Evolutionary conservation across 2,113 vertebrate genomes (phyloP), one percentile per base, ranked within the genome.

Genomic region (Drymodes brunneopygia): DNA sequence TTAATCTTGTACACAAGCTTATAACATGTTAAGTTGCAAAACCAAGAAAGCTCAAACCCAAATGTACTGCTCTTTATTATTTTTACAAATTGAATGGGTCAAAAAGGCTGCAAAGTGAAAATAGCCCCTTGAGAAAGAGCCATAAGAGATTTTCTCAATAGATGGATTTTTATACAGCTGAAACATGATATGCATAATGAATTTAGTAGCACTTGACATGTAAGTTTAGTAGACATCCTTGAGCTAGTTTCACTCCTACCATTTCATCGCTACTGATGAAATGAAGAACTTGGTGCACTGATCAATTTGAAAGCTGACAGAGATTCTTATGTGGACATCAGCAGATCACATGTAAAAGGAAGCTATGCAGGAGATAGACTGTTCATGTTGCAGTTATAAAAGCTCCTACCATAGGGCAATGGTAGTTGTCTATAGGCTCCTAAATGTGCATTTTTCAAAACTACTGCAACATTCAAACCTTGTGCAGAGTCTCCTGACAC

Each of bases 201-300:
- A 95, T 94, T 96, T 94, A 96, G 61, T 23, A 33, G 17, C 65
- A 54, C 40, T 69, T 85, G 27, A 31, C 31, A 72, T 35, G 17
- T 84, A 92, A 67, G 66, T 95, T 72, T 44, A 88, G 82, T 73
- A 94, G 75, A 91, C 85, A 70, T 57, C 51, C 67, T 93, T 94
- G 77, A 82, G 33, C 17, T 65, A 28, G 7, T 54, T 81, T 90
- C 35, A 31, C 3, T 67, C 9, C 8, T 45, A 29, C 4, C 11
- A 29, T 77, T 56, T 80, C 28, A 58, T 35, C 12, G 57, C 47
- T 64, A 8, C 22, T 45, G 35, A 50, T 28, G 23, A 62, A 77
- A 81, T 12, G 1, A 67, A 77, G 8, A 44, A 66, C 17, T 13
- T 38, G 3, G 9, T 81, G 40, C 65, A 57, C 11, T 33, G 31